These are phyloP conservation scores for Elysia crispata DNA, from an alignment of 2,888 invertebrate species.

Conservation along the genomic window DNA sequence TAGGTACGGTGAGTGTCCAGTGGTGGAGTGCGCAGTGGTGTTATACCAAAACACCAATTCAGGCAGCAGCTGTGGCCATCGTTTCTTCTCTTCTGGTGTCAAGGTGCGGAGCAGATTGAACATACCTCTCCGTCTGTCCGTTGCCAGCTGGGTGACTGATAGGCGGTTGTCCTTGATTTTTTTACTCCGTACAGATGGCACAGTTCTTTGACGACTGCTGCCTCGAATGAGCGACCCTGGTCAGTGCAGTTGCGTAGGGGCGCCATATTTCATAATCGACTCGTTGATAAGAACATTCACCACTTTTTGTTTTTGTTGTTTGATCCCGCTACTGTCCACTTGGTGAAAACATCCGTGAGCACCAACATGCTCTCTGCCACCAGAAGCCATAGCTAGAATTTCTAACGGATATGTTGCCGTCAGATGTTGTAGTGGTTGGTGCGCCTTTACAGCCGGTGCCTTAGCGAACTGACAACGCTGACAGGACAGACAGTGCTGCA, in stretches of 20 bases:
- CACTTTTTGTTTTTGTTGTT: constrained; percentile 13
- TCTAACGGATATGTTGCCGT: constrained; percentile 49
- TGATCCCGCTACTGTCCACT: constrained; percentile 15
- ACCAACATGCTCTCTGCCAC: constrained; percentile 19
- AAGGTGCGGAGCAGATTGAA: background rate
- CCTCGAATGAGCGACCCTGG: background rate
- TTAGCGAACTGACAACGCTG: background rate
- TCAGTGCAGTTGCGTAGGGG: background rate
- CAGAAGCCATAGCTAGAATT: background rate
- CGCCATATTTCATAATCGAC: background rate
- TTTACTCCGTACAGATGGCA: background rate
- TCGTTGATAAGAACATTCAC: background rate
- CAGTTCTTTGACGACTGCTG: no score
- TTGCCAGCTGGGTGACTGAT: background rate
- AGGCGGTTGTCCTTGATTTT: background rate
- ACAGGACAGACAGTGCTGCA: background rate
- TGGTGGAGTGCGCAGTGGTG: background rate
- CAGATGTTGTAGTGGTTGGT: constrained; percentile 44
- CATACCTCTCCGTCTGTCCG: background rate
- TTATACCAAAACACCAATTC: constrained; percentile 10
- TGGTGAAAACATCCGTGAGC: constrained; percentile 12
- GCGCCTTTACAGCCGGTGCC: background rate
- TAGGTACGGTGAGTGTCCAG: background rate
- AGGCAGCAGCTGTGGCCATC: constrained; percentile 5
- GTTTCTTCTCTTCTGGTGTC: background rate